Evolutionary conservation across 2,888 invertebrate genomes (phyloP).

Genomic region (Xanthia icteritia): DNA sequence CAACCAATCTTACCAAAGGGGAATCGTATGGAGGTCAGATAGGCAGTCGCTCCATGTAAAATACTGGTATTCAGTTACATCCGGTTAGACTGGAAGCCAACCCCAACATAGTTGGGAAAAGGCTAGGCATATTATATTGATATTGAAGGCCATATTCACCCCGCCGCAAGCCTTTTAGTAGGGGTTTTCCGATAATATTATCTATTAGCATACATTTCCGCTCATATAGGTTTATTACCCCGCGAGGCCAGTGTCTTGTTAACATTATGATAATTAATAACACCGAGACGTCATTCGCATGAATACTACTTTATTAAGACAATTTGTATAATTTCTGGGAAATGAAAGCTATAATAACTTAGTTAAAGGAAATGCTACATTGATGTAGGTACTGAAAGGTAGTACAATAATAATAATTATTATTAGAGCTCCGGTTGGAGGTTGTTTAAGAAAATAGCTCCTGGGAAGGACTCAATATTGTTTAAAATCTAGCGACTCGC

Average conservation of each 20-base stretch:
- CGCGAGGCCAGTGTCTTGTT: constrained; percentile 13
- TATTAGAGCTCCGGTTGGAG: not conserved
- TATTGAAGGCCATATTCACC: not conserved
- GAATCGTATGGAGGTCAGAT: too few species aligned
- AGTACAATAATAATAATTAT: too few species aligned
- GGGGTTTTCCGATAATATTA: constrained; percentile 20
- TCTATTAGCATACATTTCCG: constrained; percentile 13
- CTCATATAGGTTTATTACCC: constrained; percentile 11
- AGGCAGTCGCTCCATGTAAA: too few species aligned
- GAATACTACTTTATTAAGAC: not conserved
- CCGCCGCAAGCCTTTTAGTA: not conserved
- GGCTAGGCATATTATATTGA: too few species aligned
- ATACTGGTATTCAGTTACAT: too few species aligned
- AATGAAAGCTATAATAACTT: not conserved
- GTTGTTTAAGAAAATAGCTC: not conserved
- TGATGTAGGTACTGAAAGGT: not conserved
- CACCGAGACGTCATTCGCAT: constrained; percentile 5
- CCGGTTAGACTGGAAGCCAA: too few species aligned
- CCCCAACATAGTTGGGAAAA: too few species aligned
- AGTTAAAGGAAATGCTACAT: not conserved
- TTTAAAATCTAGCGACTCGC: not conserved
- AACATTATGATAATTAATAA: constrained; percentile 17
- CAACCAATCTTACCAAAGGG: too few species aligned
- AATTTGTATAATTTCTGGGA: not conserved
- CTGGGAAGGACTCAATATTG: not conserved